A percentile compares a stretch with the other conserved stretches of the same genome.
These are phyloP conservation scores for Drepana falcataria DNA, from an alignment of 2,888 invertebrate genomes.

Conservation along the genomic window DNA sequence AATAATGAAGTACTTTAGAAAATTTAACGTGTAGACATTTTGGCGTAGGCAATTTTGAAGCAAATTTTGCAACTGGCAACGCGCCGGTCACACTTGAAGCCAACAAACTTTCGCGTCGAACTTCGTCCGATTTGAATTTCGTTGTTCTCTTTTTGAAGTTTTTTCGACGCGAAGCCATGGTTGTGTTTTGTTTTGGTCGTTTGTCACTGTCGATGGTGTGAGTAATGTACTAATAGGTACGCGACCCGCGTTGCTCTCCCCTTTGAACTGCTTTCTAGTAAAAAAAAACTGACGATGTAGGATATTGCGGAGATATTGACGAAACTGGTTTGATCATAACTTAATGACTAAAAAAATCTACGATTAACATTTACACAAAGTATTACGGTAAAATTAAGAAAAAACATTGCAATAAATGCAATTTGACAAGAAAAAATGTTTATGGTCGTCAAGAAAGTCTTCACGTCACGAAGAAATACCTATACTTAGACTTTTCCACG, in stretches of 20 bases:
- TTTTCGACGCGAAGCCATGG: slow-evolving; percentile 27
- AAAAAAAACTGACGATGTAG: slow-evolving; percentile 35
- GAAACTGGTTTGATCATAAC: no score
- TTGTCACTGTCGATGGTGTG: slow-evolving; percentile 45
- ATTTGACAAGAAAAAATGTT: no score
- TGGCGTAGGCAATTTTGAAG: slow-evolving; percentile 12
- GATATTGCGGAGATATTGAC: slow-evolving; percentile 13
- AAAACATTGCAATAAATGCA: no score
- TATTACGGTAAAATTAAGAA: no score
- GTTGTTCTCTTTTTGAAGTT: slow-evolving; percentile 38
- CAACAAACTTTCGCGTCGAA: slow-evolving; percentile 37
- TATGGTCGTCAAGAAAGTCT: no score
- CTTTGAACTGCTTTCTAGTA: slow-evolving; percentile 40
- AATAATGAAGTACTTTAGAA: background rate
- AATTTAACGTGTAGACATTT: slow-evolving; percentile 4
- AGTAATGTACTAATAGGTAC: slow-evolving; percentile 49
- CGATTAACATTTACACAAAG: no score
- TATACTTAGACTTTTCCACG: no score
- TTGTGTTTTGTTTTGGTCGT: slow-evolving; percentile 41
- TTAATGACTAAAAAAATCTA: no score
- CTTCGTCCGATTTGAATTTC: slow-evolving; percentile 34
- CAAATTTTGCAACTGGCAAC: slow-evolving; percentile 3
- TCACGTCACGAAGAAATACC: no score
- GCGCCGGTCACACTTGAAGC: slow-evolving; percentile 1
- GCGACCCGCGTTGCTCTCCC: slow-evolving; percentile 18